Conservation (phyloP, 1,140 invertebrate genomes). For the Druon quercuslanigerum region DNA sequence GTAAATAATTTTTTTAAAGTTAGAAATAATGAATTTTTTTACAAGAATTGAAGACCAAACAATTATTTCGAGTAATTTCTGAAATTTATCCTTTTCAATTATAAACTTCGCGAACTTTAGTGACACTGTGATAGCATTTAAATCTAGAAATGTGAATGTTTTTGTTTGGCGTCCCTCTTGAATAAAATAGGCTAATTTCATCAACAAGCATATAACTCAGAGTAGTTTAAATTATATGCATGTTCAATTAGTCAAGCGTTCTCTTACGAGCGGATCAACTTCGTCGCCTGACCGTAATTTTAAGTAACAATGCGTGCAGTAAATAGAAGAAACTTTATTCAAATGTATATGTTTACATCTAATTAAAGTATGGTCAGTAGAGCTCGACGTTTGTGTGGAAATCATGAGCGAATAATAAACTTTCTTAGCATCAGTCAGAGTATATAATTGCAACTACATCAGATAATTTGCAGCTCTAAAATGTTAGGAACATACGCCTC, state of each 20-base stretch:
- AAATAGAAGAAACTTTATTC: neutral
- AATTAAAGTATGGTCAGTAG: neutral
- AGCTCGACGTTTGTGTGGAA: neutral
- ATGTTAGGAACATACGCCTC: too few species aligned
- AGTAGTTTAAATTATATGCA: neutral
- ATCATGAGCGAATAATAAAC: neutral
- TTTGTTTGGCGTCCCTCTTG: neutral
- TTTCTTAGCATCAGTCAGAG: too few species aligned
- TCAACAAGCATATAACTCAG: slow-evolving; percentile 1
- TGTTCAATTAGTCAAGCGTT: neutral
- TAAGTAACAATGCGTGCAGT: neutral
- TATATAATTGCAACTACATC: too few species aligned
- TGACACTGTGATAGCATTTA: neutral
- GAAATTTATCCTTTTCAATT: neutral
- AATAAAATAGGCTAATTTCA: slow-evolving; percentile 27
- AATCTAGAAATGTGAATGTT: neutral
- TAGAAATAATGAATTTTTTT: too few species aligned
- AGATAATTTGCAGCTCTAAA: too few species aligned
- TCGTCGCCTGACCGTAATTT: slow-evolving; percentile 23
- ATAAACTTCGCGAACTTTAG: too few species aligned
- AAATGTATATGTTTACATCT: neutral
- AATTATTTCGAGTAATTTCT: neutral
- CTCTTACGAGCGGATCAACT: slow-evolving; percentile 7
- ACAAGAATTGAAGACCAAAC: too few species aligned
- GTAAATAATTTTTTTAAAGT: too few species aligned